Evolutionary conservation across 2,888 invertebrate genomes (phyloP).

Genomic region (Synergus laeviventris): DNA sequence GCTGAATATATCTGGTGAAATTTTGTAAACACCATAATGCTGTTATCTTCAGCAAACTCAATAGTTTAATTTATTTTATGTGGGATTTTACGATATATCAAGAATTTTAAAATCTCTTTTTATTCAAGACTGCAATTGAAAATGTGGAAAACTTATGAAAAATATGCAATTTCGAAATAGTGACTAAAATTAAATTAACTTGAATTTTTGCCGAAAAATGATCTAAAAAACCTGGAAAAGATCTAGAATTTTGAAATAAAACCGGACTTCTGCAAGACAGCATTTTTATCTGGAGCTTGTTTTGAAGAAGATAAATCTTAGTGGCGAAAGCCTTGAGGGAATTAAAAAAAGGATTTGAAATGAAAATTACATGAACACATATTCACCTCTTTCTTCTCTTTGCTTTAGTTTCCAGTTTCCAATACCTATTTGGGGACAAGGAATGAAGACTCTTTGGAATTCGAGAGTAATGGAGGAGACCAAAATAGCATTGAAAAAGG

Average conservation of each 20-base stretch:
- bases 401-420: constrained; percentile 20
- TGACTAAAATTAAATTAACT: no score
- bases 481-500: constrained; percentile 18
- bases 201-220: background rate
- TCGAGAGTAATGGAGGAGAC: constrained; percentile 18
- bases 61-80: background rate
- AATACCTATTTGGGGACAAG: constrained; percentile 31
- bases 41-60: background rate
- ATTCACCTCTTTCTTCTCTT: background rate
- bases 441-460: constrained; percentile 28
- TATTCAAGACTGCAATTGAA: background rate
- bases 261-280: no score
- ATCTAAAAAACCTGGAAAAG: background rate
- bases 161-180: no score
- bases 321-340: background rate
- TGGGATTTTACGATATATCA: background rate
- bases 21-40: constrained; percentile 18
- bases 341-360: constrained; percentile 15
- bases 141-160: no score
- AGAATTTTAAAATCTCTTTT: background rate
- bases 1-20: background rate
- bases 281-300: no score
- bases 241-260: no score
- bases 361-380: constrained; percentile 11
- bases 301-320: no score